phyloP scores from a whole-genome alignment of 53 echinoderm and acorn worm genomes.

The Hippasteria phrygiana region DNA sequence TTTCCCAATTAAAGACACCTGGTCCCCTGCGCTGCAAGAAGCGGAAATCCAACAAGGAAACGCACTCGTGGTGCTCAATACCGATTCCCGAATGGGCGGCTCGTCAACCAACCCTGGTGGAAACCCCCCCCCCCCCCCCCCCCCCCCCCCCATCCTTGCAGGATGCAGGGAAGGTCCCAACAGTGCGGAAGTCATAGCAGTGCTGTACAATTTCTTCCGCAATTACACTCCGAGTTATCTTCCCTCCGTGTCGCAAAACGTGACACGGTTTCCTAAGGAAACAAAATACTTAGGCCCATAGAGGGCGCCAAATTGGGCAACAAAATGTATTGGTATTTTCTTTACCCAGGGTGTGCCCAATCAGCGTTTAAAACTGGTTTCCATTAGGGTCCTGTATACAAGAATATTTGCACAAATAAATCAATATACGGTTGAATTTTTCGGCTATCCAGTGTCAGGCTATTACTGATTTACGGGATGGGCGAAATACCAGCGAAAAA shows the following conservation, averaged over 20 bases:
- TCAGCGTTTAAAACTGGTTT: too few relatives aligned
- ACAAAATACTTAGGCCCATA: neutral
- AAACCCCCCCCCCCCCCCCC: neutral
- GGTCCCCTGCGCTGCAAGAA: slow-evolving; percentile 7
- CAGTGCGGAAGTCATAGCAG: slow-evolving; percentile 24
- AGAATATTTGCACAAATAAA: too few relatives aligned
- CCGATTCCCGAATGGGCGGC: slow-evolving; percentile 19
- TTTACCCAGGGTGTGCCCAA: too few relatives aligned
- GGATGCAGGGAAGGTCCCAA: slow-evolving; percentile 2
- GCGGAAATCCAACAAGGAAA: slow-evolving; percentile 43
- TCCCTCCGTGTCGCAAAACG: neutral
- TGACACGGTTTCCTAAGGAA: neutral
- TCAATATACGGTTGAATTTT: too few relatives aligned
- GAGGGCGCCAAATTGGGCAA: too few relatives aligned
- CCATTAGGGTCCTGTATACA: too few relatives aligned
- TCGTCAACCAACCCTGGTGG: neutral
- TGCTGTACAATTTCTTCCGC: slow-evolving; percentile 24
- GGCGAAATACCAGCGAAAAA: too few relatives aligned
- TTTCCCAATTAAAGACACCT: slow-evolving; percentile 2
- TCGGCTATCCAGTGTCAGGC: too few relatives aligned
- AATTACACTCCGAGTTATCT: neutral
- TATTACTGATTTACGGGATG: too few relatives aligned
- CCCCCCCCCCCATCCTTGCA: neutral
- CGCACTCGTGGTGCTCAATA: slow-evolving; percentile 8
- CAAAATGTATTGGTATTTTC: too few relatives aligned